Evolutionary conservation across 1,140 invertebrate species (phyloP), one percentile per base, ranked within the genome.

Genomic region (Muscidifurax raptorellus): DNA sequence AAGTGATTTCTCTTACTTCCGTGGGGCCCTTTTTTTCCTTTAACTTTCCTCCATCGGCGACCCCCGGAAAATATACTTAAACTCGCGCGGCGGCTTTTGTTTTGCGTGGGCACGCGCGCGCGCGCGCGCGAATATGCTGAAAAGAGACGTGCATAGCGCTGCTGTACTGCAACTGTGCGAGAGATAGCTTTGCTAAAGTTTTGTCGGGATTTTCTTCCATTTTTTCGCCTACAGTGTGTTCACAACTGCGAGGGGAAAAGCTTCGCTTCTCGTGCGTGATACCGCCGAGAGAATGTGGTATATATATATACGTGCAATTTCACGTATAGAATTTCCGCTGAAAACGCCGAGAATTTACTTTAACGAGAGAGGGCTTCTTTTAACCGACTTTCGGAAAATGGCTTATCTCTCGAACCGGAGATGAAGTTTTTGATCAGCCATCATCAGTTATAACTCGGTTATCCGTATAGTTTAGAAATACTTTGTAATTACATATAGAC

Each of bases 1-100:
- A 59, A 74, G 67, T 82, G 80, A 82, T 82, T 82, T 74, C 80
- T 82, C 69, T 74, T 28, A 74, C 22, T 72, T n/a, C 27, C 30
- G 52, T 2, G 52, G 15, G 44, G 44, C 44, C 64, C 30, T 32
- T 79, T 79, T 67, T 79, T 79, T 13, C 15, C 15, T 52, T 15
- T 25, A 15, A 15, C 40, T 28, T 28, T 64, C 12, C n/a, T 77
- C 32, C 72, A 22, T 28, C 66, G 22, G 28, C 71, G 71, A 18
- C 15, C 71, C n/a, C 18, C 32, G 27, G 79, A 18, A 80, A 80
- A 80, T 71, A 36, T 80, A 69, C 64, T 80, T 80, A 69, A 71
- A 80, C 9, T 47, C 78, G 66, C n/a, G 69, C 32, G 6, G 12
- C 74, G 74, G 71, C 15, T 74, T 74, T 74, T 36, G 18, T 74